Evolutionary conservation across 2,113 vertebrate species (phyloP).

Genomic region (Oophaga pumilio): DNA sequence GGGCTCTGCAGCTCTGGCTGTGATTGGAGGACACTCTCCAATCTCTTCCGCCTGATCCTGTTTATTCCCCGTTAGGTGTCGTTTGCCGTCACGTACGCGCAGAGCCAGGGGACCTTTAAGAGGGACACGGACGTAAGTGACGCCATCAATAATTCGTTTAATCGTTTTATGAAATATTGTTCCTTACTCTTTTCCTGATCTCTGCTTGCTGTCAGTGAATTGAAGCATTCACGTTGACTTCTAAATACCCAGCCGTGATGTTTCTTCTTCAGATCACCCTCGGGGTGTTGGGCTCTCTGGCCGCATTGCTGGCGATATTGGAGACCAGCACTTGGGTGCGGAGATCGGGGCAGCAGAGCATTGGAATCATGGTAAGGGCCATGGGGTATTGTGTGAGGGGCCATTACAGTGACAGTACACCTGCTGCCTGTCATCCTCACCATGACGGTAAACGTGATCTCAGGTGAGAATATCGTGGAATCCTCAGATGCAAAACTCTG

Average conservation of each 20-base stretch:
- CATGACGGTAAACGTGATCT: background rate
- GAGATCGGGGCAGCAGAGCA: constrained; percentile 60
- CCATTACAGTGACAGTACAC: background rate
- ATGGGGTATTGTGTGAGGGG: no score
- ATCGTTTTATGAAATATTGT: no score
- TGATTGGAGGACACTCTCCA: background rate
- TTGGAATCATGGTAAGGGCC: constrained; percentile 58
- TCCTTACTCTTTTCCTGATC: no score
- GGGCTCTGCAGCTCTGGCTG: background rate
- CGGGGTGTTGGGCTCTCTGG: constrained; percentile 59
- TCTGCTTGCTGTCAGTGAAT: no score
- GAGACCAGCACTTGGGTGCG: constrained; percentile 64
- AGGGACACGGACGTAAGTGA: constrained; percentile 61
- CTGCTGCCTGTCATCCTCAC: background rate
- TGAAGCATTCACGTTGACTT: no score
- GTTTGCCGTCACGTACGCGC: constrained; percentile 60
- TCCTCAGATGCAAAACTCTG: no score
- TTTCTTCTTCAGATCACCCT: constrained; percentile 59
- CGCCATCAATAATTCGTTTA: no score
- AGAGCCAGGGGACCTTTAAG: constrained; percentile 51
- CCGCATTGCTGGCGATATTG: constrained; percentile 58
- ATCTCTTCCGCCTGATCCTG: background rate
- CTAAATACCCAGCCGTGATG: no score
- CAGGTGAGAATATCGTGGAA: no score
- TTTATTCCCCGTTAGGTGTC: constrained; percentile 54